Base-by-base conservation (phyloP, 2,888 invertebrate genomes). In the Eupithecia abbreviata region DNA sequence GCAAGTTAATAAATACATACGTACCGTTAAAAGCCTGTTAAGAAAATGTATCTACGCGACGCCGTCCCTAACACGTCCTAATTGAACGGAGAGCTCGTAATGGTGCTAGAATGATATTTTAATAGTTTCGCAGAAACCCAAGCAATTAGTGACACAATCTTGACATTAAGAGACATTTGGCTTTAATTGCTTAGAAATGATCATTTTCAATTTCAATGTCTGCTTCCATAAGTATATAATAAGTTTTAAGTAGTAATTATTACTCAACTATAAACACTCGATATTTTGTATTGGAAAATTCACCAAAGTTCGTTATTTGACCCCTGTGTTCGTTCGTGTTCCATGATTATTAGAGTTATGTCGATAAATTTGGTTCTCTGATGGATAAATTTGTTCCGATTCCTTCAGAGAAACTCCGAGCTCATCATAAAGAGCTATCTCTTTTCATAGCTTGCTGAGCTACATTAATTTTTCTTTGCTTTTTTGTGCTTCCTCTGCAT, bases 121-220 rank as follows among this genome's bases (percentile, higher is more conserved):
- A 69, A 69, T 69, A 47, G 69, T 87, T 88, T 88, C 86, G 84
- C 81, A 82, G 80, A 47, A 85, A 85, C 80, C 78, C 75, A 81
- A 86, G 87, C 85, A 86, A 89, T 90, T 89, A 89, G 86, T 79
- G 81, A 41, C 45, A n/a, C 82, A 71, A 71, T 76, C 74, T 79
- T 78, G 70, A 66, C 72, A 30, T 72, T 42, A 58, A 43, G 51
- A 45, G 49, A 47, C 68, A 68, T 68, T 68, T 47, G 69, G 30
- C 69, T 30, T 12, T 69, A 49, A 69, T 69, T 45, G 47, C 30
- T 43, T 68, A 49, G n/a, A 47, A 69, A 30, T 47, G 18, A 69
- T 45, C n/a, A 66, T 66, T 13, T 41, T n/a, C 10, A 45, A 18
- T 62, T 51, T 51, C 10, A 18, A 62, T 62, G 30, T 10, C 18